Conservation (phyloP, 1,140 invertebrate species). For the Drosophila gunungcola region DNA sequence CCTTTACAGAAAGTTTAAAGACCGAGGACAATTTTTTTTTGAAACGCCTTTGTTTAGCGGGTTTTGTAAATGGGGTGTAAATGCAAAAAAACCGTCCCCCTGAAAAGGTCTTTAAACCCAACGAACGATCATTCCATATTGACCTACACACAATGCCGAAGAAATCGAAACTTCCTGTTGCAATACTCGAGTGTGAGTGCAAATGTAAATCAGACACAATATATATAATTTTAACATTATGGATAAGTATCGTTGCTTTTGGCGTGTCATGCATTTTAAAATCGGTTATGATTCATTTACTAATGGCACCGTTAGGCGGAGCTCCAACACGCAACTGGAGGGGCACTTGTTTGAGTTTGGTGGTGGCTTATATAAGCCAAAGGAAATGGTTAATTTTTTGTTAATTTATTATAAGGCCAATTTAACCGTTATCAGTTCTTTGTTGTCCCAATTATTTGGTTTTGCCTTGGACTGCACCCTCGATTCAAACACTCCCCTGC, state of each 20-base stretch:
- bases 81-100: slow-evolving; percentile 1
- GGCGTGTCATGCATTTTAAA: slow-evolving; percentile 61
- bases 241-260: not conserved
- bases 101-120: slow-evolving; percentile 56
- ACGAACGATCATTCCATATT: slow-evolving; percentile 3
- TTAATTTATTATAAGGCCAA: slow-evolving; percentile 26
- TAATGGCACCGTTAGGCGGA: slow-evolving; percentile 52
- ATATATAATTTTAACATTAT: not conserved
- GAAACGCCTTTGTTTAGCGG: slow-evolving; percentile 6
- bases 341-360: slow-evolving; percentile 3
- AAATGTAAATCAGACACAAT: slow-evolving; percentile 31
- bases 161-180: slow-evolving; percentile 75
- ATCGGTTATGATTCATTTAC: slow-evolving; percentile 60
- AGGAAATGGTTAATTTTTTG: slow-evolving; percentile 18
- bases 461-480: not conserved
- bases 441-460: not conserved
- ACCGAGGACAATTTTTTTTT: not conserved
- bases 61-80: not conserved
- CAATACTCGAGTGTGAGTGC: slow-evolving; percentile 10
- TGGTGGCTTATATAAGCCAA: slow-evolving; percentile 22
- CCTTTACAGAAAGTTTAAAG: not conserved
- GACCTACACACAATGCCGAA: slow-evolving; percentile 54
- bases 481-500: not conserved
- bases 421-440: slow-evolving; percentile 28
- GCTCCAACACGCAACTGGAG: slow-evolving; percentile 24